phyloP scores from a whole-genome alignment of 2,797 vertebrate species.

The Channallabes apus region DNA sequence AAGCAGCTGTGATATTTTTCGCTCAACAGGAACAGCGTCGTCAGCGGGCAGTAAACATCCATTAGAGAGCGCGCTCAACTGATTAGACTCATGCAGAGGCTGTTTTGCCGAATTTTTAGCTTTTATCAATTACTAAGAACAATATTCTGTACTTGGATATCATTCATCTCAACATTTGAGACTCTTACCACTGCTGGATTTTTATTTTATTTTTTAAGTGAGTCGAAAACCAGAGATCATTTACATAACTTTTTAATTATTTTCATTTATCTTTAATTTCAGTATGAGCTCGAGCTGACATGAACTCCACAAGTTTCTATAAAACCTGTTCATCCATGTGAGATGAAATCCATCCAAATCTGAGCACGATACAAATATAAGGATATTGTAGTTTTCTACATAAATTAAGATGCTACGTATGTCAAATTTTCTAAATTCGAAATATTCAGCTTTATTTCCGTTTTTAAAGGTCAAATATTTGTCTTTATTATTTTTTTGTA shows the following conservation, averaged over 20 bases:
- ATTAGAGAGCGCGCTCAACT: slow-evolving; percentile 12
- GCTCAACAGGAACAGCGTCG: slow-evolving; percentile 3
- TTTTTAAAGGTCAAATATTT: too few species aligned
- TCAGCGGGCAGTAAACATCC: slow-evolving; percentile 26
- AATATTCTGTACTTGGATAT: not conserved
- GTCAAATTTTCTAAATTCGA: not conserved
- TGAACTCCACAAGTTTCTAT: not conserved
- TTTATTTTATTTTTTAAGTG: too few species aligned
- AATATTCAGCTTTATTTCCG: not conserved
- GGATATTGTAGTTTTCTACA: not conserved
- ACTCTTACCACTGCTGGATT: not conserved
- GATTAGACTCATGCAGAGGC: slow-evolving; percentile 28
- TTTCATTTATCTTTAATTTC: not conserved
- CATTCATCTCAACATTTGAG: not conserved
- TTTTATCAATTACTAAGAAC: not conserved
- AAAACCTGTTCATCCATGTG: not conserved
- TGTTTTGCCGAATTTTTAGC: not conserved
- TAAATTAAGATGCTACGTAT: not conserved
- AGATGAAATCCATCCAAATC: not conserved
- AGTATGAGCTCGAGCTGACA: not conserved
- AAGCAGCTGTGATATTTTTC: slow-evolving; percentile 16
- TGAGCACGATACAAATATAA: not conserved
- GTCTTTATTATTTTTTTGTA: too few species aligned
- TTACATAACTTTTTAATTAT: not conserved
- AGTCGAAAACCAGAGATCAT: too few species aligned